Evolutionary conservation across 2,113 vertebrate species (phyloP).

Genomic region (Peromyscus maniculatus): DNA sequence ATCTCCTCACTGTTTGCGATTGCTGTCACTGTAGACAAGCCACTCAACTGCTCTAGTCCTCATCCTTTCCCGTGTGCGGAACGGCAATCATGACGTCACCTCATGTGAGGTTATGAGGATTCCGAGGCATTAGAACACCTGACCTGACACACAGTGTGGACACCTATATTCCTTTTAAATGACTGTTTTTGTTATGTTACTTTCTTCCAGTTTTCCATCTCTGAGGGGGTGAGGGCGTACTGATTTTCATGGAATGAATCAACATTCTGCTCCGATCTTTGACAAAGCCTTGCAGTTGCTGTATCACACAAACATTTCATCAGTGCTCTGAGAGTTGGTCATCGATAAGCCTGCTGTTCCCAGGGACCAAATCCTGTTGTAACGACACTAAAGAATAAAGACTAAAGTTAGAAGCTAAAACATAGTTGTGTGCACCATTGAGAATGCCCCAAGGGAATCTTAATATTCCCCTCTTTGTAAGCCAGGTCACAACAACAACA

Average conservation of each 20-base stretch:
- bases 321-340: constrained; percentile 46
- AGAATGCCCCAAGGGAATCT: background rate
- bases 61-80: background rate
- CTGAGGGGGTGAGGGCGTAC: constrained; percentile 35
- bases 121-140: background rate
- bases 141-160: background rate
- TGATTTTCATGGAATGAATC: constrained; percentile 33
- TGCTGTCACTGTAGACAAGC: background rate
- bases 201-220: background rate
- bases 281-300: constrained; percentile 62
- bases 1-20: background rate
- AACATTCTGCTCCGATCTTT: constrained; percentile 32
- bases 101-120: background rate
- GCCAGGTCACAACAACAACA: too few species aligned
- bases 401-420: constrained; percentile 38
- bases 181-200: background rate
- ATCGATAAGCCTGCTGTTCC: constrained; percentile 61
- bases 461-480: too few species aligned
- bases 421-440: background rate
- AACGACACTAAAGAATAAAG: constrained; percentile 73
- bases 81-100: background rate
- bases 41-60: background rate
- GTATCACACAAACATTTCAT: constrained; percentile 35
- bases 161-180: background rate
- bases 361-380: constrained; percentile 53